Evolutionary conservation across 2,888 invertebrate genomes (phyloP), one percentile per base, ranked within the genome.

Genomic region (Aphidoletes aphidimyza): DNA sequence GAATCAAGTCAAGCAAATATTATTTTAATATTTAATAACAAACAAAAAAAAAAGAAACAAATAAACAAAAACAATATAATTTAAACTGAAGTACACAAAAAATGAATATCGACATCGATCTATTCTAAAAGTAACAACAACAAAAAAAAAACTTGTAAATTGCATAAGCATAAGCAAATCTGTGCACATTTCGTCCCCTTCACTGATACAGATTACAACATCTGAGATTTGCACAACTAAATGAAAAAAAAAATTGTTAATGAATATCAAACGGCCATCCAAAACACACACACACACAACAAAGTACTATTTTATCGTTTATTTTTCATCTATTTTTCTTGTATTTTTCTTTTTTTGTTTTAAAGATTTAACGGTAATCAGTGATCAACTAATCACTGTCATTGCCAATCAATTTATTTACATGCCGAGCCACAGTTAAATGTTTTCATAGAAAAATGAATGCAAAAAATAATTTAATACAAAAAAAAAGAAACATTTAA

Each of bases 221-320:
- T n/a, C n/a, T n/a, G n/a, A 69, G 11, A 30, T 30, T 69, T 69
- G 69, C 69, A 69, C 34, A 69, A 69, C 8, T 69, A 54, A 54
- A 8, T 30, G 17, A 69, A 11, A 30, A 69, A 6, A 30, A 0
- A 69, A 69, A 11, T 30, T 69, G 34, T 69, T 69, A 69, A 30
- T 30, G n/a, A 69, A 69, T 69, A 69, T 69, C 69, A 34, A 69
- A 69, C 30, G 69, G 69, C 69, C 69, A 69, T 69, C 69, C 69
- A 69, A 69, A 47, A 47, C 11, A 47, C 6, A 47, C 6, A 47
- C n/a, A 47, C 6, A 26, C 26, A 69, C 69, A 69, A 3, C 0
- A 54, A 30, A 30, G 26, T 42, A 42, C 54, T 54, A 54, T 54
- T 69, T 69, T 69, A 69, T 14, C n/a, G n/a, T n/a, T n/a, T n/a